phyloP scores from a whole-genome alignment of 2,888 invertebrate genomes.

The Myathropa florea region DNA sequence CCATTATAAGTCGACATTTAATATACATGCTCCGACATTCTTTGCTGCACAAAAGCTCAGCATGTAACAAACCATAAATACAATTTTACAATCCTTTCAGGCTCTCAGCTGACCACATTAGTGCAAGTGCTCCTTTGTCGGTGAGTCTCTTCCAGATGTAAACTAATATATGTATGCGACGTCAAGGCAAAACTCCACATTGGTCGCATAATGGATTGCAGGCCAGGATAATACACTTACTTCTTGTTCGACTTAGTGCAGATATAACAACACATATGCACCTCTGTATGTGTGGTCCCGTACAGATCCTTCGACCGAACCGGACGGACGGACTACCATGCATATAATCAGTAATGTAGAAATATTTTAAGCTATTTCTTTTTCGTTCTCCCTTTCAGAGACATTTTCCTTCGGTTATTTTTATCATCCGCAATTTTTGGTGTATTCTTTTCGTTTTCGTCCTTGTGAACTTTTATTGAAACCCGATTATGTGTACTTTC shows the following conservation, averaged over 20 bases:
- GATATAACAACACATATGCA: not conserved
- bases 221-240: conserved; percentile 36
- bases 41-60: conserved; percentile 33
- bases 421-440: conserved; percentile 38
- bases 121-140: conserved; percentile 22
- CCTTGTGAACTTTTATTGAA: conserved; percentile 49
- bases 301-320: not conserved
- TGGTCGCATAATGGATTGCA: conserved; percentile 37
- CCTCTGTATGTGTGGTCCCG: not conserved
- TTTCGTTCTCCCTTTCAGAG: conserved; percentile 4
- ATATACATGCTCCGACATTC: not conserved
- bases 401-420: conserved; percentile 20
- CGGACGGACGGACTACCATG: conserved; percentile 1
- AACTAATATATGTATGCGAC: conserved; percentile 13
- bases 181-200: conserved; percentile 33
- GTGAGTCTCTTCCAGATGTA: conserved; percentile 47
- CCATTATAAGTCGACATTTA: conserved; percentile 20
- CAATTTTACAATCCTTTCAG: conserved; percentile 50
- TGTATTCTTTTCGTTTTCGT: not conserved
- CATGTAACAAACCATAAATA: conserved; percentile 50
- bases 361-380: conserved; percentile 27
- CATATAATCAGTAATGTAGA: conserved; percentile 41
- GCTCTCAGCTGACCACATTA: conserved; percentile 30
- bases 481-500: conserved; percentile 58
- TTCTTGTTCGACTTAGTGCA: conserved; percentile 1